Evolutionary conservation across 2,797 vertebrate species (phyloP).

Genomic region (Florisuga fusca): DNA sequence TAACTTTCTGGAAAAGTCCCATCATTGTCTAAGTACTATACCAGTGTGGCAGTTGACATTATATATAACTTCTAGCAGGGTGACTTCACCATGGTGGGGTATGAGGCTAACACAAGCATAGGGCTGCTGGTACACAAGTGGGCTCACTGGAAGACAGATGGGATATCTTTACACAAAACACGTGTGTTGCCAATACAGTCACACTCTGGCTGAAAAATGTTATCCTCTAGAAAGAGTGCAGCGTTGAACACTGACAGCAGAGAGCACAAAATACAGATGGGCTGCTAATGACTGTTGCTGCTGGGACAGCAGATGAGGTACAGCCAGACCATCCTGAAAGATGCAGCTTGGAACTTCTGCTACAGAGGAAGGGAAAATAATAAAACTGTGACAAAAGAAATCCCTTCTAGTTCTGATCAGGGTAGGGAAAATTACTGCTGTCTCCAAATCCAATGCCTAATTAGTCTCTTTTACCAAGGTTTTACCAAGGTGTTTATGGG

Average conservation of each 20-base stretch:
- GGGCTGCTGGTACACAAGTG: background rate
- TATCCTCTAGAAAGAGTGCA: background rate
- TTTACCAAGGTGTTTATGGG: background rate
- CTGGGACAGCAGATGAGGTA: background rate
- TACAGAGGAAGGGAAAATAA: background rate
- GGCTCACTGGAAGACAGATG: background rate
- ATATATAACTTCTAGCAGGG: background rate
- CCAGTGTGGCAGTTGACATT: rapidly evolving
- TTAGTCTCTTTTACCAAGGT: background rate
- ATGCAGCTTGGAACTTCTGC: background rate
- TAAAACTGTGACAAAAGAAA: background rate
- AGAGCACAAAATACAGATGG: background rate
- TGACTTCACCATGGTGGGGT: background rate
- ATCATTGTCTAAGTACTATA: background rate
- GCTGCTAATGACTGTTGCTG: background rate
- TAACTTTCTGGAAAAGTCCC: background rate
- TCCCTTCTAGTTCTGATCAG: background rate
- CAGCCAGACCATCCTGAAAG: background rate
- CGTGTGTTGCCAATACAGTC: rapidly evolving
- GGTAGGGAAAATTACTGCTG: background rate
- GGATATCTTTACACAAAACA: background rate
- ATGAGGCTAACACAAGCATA: rapidly evolving
- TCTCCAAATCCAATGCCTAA: background rate
- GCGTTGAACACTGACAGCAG: background rate
- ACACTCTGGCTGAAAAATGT: background rate